Evolutionary conservation across 2,888 invertebrate genomes (phyloP).

Genomic region (Acleris holmiana): DNA sequence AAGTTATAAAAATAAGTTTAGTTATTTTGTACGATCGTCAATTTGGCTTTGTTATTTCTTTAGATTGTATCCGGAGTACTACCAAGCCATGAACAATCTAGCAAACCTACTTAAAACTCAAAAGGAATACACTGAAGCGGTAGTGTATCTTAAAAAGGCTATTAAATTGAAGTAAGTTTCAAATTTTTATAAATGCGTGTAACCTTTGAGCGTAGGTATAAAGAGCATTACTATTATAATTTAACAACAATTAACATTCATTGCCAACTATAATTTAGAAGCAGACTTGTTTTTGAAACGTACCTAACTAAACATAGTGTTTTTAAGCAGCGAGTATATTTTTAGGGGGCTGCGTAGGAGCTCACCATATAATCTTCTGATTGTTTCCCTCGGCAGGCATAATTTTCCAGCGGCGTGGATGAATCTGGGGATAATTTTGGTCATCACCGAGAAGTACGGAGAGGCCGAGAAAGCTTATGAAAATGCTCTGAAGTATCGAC

Average conservation of each 20-base stretch:
- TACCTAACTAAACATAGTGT: too few relatives aligned
- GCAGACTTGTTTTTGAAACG: too few relatives aligned
- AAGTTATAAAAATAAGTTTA: too few relatives aligned
- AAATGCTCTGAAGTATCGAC: constrained; percentile 90
- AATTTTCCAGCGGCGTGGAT: constrained; percentile 99
- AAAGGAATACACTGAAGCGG: constrained; percentile 88
- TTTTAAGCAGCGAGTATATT: too few relatives aligned
- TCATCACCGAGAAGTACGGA: constrained; percentile 87
- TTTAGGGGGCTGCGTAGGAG: too few relatives aligned
- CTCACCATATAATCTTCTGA: too few relatives aligned
- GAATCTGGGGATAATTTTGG: constrained; percentile 97
- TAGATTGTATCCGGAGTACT: constrained; percentile 91
- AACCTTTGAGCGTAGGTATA: not conserved
- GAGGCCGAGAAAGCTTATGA: constrained; percentile 92
- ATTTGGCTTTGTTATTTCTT: constrained; percentile 40
- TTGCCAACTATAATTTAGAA: too few relatives aligned
- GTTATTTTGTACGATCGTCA: not conserved
- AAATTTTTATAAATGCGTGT: not conserved
- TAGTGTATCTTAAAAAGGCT: constrained; percentile 88
- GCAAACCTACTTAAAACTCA: constrained; percentile 92
- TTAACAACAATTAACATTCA: not conserved
- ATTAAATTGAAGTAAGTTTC: constrained; percentile 87
- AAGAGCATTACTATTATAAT: constrained; percentile 19
- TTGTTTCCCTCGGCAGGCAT: constrained; percentile 73
- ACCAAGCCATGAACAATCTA: constrained; percentile 97